Base-by-base conservation (phyloP, 2,113 vertebrate species). In the Pollimyrus isidori region DNA sequence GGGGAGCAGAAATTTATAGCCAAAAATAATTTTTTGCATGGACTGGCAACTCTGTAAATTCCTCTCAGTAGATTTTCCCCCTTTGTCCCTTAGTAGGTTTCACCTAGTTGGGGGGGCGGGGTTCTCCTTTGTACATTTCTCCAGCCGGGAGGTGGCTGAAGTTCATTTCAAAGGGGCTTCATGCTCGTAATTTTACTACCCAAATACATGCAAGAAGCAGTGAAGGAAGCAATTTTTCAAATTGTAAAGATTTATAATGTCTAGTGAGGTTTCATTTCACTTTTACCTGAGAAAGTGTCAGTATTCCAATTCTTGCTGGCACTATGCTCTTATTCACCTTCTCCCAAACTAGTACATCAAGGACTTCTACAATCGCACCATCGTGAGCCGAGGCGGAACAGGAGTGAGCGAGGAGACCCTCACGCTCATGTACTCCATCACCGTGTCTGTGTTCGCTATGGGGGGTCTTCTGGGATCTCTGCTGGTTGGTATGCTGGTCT, bases 371-470 rank as follows among this genome's bases (percentile, higher is more conserved):
- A 98, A 98, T 0, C 42, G 94, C 90, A 96, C 97, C 0, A 93
- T 96, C 91, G 39, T 92, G 80, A 93, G 88, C 83, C 92, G 92
- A 0, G 96, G 95, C 0, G 93, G 95, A 4, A 94, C 91, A 0
- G 90, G 90, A 56, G 91, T 96, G 62, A 90, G 90, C 10, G 91
- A 94, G 0, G 88, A 93, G 3, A 48, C 88, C 48, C 93, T 98
- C 85, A 98, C 96, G 0, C 48, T 97, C 85, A 82, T 98, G 69
- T 98, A 97, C 76, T 96, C 97, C 4, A 90, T 97, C 90, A 98
- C 97, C 0, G 97, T 98, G 92, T 98, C 97, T 1, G 91, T 97
- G 91, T 98, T 97, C 11, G 97, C 97, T 13, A 93, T 98, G 69
- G 97, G 97, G 0, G 97, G 97, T n/a, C 95, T 98, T 93, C 42